Evolutionary conservation across 2,113 vertebrate species (phyloP).

Genomic region (Donacobius atricapilla): DNA sequence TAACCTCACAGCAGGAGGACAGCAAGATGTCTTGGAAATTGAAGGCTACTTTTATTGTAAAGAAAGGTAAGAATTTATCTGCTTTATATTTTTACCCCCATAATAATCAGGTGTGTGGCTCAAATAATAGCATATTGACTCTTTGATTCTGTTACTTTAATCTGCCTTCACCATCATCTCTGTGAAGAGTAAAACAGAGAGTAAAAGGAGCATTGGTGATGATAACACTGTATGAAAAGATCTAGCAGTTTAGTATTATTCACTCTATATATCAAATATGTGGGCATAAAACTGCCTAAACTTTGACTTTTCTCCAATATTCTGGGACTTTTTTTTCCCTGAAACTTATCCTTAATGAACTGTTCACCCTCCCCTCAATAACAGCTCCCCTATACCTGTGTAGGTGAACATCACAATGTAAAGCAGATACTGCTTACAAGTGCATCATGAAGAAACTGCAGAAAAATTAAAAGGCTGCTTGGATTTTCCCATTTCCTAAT

Average conservation of each 20-base stretch:
- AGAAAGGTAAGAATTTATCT: background rate
- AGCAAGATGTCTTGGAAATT: background rate
- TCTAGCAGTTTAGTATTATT: background rate
- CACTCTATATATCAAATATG: background rate
- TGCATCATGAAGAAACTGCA: background rate
- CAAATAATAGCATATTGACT: background rate
- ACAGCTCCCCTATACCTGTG: background rate
- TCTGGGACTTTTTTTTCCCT: background rate
- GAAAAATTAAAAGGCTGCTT: background rate
- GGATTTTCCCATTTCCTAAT: background rate
- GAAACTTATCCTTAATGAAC: background rate
- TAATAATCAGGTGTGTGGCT: background rate
- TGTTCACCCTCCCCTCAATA: background rate
- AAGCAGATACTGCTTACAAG: background rate
- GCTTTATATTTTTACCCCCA: background rate
- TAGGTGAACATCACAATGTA: background rate
- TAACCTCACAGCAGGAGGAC: background rate
- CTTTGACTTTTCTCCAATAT: background rate
- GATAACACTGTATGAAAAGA: background rate
- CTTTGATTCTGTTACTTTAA: background rate
- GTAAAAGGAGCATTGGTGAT: background rate
- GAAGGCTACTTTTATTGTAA: background rate
- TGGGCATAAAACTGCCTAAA: background rate
- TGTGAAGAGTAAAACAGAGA: background rate
- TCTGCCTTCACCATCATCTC: background rate